Conservation (phyloP, 2,797 vertebrate genomes). For the Chiloscyllium punctatum region DNA sequence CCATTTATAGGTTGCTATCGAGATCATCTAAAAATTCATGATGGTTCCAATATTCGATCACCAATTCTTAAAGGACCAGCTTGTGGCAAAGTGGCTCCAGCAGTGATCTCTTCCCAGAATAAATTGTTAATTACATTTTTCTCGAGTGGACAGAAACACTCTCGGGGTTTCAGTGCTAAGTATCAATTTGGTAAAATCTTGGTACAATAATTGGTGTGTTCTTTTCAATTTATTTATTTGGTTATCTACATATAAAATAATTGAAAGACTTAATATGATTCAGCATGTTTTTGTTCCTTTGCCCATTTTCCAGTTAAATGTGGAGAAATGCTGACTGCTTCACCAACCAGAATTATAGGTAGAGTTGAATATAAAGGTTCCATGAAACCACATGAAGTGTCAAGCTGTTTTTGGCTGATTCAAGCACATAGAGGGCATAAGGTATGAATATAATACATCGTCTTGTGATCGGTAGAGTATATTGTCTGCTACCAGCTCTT, state of each 20-base stretch:
- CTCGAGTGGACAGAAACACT: neutral
- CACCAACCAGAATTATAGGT: neutral
- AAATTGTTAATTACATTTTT: constrained; percentile 24
- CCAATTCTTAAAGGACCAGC: constrained; percentile 7
- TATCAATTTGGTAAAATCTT: constrained; percentile 28
- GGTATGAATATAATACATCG: neutral
- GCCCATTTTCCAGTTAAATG: constrained; percentile 20
- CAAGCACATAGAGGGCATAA: neutral
- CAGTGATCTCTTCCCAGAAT: constrained; percentile 22
- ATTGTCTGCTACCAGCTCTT: neutral
- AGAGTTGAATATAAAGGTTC: neutral
- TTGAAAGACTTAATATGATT: neutral
- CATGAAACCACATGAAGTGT: neutral
- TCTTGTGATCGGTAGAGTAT: neutral
- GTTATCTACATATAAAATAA: neutral
- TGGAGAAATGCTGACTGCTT: constrained; percentile 2
- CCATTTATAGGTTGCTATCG: constrained; percentile 27
- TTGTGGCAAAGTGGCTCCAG: constrained; percentile 33
- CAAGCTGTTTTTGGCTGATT: constrained; percentile 26
- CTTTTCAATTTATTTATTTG: neutral
- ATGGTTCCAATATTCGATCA: neutral
- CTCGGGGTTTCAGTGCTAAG: constrained; percentile 29
- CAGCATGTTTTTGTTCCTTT: neutral
- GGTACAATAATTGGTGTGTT: neutral
- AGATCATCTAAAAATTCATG: constrained; percentile 29